Evolutionary conservation across 2,888 invertebrate species (phyloP).

Genomic region (Petrophora chlorosata): DNA sequence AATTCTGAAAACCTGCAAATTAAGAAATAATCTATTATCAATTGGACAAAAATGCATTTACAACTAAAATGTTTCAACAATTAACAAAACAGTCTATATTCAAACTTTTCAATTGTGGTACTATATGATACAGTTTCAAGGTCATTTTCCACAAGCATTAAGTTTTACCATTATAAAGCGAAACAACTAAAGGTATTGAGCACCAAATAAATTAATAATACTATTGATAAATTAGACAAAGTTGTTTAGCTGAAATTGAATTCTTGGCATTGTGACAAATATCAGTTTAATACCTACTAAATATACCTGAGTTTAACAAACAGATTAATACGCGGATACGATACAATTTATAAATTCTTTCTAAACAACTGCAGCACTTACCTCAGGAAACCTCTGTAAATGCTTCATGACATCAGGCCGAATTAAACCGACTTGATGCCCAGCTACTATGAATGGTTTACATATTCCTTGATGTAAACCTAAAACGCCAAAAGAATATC

Average conservation of each 20-base stretch:
- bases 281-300: not conserved
- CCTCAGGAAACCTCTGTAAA: constrained; percentile 91
- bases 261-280: constrained; percentile 1
- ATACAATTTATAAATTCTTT: not conserved
- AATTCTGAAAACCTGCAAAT: constrained; percentile 88
- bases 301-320: not conserved
- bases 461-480: constrained; percentile 91
- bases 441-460: constrained; percentile 94
- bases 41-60: too few relatives aligned
- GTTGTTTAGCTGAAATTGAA: too few relatives aligned
- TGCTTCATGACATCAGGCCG: constrained; percentile 93
- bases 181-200: too few relatives aligned
- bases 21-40: too few relatives aligned
- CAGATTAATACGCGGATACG: not conserved
- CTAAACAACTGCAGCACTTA: constrained; percentile 53
- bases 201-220: not conserved
- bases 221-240: too few relatives aligned
- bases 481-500: constrained; percentile 52
- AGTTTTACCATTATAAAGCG: too few relatives aligned
- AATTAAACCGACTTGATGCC: constrained; percentile 94
- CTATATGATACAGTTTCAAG: too few relatives aligned
- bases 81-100: too few relatives aligned
- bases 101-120: too few relatives aligned
- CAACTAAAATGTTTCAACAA: too few relatives aligned
- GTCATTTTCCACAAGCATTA: too few relatives aligned